Evolutionary conservation across 2,113 vertebrate species (phyloP).

Genomic region (Capra hircus): DNA sequence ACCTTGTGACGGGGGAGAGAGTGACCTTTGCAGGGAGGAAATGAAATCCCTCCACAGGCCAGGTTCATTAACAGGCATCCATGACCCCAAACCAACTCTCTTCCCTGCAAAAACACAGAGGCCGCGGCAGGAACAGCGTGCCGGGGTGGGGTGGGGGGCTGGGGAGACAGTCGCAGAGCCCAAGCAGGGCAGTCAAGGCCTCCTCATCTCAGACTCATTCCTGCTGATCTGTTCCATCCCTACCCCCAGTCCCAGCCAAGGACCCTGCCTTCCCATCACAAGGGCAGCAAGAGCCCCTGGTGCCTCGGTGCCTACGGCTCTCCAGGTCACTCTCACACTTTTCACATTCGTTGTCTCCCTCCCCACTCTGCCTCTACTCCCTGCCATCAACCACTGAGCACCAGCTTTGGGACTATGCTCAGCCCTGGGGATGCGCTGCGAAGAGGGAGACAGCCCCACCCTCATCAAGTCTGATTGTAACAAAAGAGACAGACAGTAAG

Average conservation of each 20-base stretch:
- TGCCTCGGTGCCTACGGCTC: background rate
- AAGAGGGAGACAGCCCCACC: background rate
- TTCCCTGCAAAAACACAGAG: background rate
- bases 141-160: too few species aligned
- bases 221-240: too few species aligned
- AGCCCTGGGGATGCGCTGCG: background rate
- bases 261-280: background rate
- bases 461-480: background rate
- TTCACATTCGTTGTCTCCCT: too few species aligned
- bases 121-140: rapidly evolving
- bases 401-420: background rate
- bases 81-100: background rate
- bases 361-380: rapidly evolving
- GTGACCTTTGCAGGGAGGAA: background rate
- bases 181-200: background rate
- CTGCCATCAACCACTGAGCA: background rate
- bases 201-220: background rate
- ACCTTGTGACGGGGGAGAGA: background rate
- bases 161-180: background rate
- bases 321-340: background rate
- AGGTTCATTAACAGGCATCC: background rate
- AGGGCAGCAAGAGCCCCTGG: background rate
- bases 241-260: background rate
- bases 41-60: background rate
- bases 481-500: background rate